phyloP scores from a whole-genome alignment of 2,888 invertebrate genomes.

The Rhamphomyia laevipes region DNA sequence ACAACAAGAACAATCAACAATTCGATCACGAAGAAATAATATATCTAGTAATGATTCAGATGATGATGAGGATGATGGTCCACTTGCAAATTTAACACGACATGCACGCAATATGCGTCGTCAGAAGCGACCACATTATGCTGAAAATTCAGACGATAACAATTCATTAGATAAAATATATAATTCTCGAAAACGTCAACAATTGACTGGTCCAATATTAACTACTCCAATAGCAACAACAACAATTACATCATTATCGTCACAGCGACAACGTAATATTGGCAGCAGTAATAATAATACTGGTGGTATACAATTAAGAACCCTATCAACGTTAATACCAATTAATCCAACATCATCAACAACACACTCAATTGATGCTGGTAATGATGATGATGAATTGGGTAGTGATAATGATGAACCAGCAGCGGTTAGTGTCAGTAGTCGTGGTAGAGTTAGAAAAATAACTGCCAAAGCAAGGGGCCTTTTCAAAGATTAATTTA shows the following conservation, averaged over 20 bases:
- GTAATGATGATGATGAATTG: conserved; percentile 18
- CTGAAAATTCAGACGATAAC: conserved; percentile 48
- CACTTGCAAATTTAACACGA: background rate
- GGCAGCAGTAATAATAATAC: background rate
- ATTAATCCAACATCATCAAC: background rate
- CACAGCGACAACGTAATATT: conserved; percentile 10
- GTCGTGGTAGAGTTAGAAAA: conserved; percentile 72
- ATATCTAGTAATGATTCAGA: conserved; percentile 2
- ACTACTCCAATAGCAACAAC: background rate
- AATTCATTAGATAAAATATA: conserved; percentile 21
- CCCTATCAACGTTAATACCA: background rate
- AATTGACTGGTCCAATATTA: too few species aligned
- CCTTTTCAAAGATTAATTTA: conserved; percentile 38
- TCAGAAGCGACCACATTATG: conserved; percentile 43
- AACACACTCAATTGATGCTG: background rate
- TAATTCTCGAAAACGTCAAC: conserved; percentile 7
- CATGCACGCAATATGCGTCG: conserved; percentile 23
- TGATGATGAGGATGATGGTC: conserved; percentile 11
- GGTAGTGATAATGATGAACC: conserved; percentile 27
- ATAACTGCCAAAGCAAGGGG: conserved; percentile 69
- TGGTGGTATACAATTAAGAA: background rate
- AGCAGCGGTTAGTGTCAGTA: conserved; percentile 50
- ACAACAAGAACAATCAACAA: conserved; percentile 12
- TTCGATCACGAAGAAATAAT: background rate
- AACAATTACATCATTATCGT: conserved; percentile 5